Evolutionary conservation across 92 coral and sea anemone species (phyloP).

Genomic region (Ricordea florida): DNA sequence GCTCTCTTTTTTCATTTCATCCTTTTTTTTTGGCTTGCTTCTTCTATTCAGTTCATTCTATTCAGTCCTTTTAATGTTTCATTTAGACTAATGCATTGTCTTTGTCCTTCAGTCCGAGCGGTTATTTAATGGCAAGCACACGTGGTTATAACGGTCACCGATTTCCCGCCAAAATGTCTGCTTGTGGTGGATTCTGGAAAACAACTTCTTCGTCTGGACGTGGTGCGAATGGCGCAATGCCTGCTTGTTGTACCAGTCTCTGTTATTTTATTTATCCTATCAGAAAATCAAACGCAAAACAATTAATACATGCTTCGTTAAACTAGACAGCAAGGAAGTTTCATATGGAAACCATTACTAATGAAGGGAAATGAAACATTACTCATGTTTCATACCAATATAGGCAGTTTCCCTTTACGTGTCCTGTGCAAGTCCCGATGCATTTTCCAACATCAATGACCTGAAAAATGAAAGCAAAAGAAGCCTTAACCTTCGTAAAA

Average conservation of each 20-base stretch:
- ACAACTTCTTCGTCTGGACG: constrained; percentile 46
- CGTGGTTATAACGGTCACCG: constrained; percentile 44
- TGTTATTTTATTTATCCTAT: constrained; percentile 22
- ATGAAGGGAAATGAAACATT: neutral
- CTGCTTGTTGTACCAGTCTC: constrained; percentile 3
- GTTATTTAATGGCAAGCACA: constrained; percentile 60
- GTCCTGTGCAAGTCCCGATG: constrained; percentile 59
- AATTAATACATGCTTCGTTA: too few relatives aligned
- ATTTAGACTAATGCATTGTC: neutral
- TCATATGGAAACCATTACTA: neutral
- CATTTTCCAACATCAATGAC: constrained; percentile 76
- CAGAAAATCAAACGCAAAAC: too few relatives aligned
- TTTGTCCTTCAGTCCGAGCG: neutral
- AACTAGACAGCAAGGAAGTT: too few relatives aligned
- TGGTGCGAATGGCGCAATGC: constrained; percentile 44
- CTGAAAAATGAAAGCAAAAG: constrained; percentile 12
- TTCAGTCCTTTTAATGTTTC: too few relatives aligned
- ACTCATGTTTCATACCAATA: constrained; percentile 42
- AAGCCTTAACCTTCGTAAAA: neutral
- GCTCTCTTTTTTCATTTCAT: too few relatives aligned
- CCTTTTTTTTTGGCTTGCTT: too few relatives aligned
- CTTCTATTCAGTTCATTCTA: too few relatives aligned
- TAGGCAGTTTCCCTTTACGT: constrained; percentile 42
- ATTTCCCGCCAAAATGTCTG: constrained; percentile 31
- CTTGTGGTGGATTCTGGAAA: constrained; percentile 44